Percentiles rank a stretch among this genome's conserved stretches.
Conservation (phyloP, 1,140 invertebrate species). For the Listronotus oregonensis region DNA sequence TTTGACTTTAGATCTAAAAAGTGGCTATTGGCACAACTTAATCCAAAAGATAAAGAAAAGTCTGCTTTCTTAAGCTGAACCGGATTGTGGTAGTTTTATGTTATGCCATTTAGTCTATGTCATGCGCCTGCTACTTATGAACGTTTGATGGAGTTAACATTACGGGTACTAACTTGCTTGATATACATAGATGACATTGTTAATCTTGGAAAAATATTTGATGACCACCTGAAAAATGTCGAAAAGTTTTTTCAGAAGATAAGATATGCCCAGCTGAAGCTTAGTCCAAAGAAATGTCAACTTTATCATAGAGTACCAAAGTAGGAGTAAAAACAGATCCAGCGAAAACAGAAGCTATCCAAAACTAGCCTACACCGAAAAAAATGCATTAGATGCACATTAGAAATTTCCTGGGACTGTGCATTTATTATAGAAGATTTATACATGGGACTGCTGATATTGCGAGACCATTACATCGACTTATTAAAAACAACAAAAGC, state of each 20-base stretch:
- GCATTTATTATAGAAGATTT: conserved; percentile 46
- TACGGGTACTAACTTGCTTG: conserved; percentile 36
- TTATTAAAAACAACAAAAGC: conserved; percentile 18
- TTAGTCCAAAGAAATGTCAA: conserved; percentile 53
- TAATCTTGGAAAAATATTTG: no score
- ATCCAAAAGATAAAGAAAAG: conserved; percentile 30
- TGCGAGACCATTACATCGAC: conserved; percentile 40
- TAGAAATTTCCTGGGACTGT: conserved; percentile 44
- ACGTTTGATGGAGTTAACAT: conserved; percentile 39
- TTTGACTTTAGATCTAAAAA: no score
- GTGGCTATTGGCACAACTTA: no score
- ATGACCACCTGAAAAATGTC: conserved; percentile 22
- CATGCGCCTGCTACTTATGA: conserved; percentile 38
- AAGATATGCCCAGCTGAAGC: conserved; percentile 46
- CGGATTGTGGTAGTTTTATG: conserved; percentile 46
- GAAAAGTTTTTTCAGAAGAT: conserved; percentile 51
- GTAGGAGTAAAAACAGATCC: no score
- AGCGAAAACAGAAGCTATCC: conserved; percentile 51
- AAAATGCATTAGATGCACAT: conserved; percentile 32
- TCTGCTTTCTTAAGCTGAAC: conserved; percentile 42
- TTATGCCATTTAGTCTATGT: conserved; percentile 56
- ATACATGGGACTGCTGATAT: conserved; percentile 39
- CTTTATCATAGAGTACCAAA: conserved; percentile 46
- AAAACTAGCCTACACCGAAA: conserved; percentile 14
- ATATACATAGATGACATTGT: conserved; percentile 51